Conservation (phyloP, 2,797 vertebrate genomes). For the Danio kyathit region DNA sequence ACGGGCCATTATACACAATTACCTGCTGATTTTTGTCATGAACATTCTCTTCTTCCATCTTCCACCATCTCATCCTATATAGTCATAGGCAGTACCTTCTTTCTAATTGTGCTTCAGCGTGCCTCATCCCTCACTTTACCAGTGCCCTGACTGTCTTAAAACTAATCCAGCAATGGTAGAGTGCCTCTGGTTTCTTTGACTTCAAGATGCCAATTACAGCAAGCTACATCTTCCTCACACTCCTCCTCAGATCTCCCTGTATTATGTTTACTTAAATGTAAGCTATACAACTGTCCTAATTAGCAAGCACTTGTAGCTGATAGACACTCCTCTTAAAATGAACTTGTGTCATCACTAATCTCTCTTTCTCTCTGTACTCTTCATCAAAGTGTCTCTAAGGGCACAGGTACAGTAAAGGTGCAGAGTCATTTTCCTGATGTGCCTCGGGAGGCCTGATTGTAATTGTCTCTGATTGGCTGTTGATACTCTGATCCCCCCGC, state of each 20-base stretch:
- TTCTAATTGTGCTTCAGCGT: slow-evolving; percentile 7
- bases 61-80: neutral
- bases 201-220: neutral
- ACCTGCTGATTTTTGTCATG: neutral
- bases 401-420: neutral
- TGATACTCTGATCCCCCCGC: slow-evolving; percentile 10
- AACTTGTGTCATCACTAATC: slow-evolving; percentile 16
- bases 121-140: neutral
- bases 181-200: slow-evolving; percentile 1
- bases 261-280: slow-evolving; percentile 9
- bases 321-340: slow-evolving; percentile 12
- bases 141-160: neutral
- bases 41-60: neutral
- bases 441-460: slow-evolving; percentile 14
- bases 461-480: slow-evolving; percentile 13
- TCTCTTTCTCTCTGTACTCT: neutral
- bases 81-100: neutral
- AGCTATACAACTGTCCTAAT: slow-evolving; percentile 13
- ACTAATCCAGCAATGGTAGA: neutral
- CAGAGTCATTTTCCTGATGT: slow-evolving; percentile 30
- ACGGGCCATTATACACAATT: neutral
- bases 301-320: slow-evolving; percentile 10
- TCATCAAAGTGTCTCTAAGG: slow-evolving; percentile 4
- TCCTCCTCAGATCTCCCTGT: neutral
- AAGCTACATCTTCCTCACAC: neutral